Evolutionary conservation across 2,113 vertebrate species (phyloP).

Genomic region (Lampris megalopsis): DNA sequence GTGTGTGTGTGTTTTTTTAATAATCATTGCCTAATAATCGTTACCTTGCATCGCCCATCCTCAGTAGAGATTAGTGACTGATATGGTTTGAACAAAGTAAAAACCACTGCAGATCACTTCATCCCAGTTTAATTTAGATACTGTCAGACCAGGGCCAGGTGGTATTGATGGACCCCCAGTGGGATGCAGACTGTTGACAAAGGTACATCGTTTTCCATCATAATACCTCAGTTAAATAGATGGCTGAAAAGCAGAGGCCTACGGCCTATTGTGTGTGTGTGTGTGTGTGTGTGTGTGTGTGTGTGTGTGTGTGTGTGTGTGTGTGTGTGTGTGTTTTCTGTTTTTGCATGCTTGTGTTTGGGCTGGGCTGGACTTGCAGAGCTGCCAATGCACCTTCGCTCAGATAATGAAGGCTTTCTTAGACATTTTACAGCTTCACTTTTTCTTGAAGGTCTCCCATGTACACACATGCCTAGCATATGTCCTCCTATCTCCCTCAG

Average conservation of each 20-base stretch:
- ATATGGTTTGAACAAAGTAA: background rate
- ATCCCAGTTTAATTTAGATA: no score
- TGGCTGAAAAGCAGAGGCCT: background rate
- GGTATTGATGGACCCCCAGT: background rate
- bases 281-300: no score
- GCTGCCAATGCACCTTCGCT: conserved; percentile 11
- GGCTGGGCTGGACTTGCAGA: conserved; percentile 31
- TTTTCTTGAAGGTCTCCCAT: conserved; percentile 59
- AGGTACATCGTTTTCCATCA: background rate
- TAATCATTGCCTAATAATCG: no score
- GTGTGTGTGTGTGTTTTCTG: conserved; percentile 8
- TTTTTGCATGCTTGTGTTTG: background rate
- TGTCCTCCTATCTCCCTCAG: conserved; percentile 52
- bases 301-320: background rate
- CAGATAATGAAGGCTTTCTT: conserved; percentile 33
- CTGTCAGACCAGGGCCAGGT: background rate
- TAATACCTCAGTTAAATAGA: background rate
- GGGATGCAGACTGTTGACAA: background rate
- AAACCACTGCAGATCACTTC: no score
- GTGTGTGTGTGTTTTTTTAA: background rate
- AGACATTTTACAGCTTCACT: conserved; percentile 49
- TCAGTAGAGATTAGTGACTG: no score
- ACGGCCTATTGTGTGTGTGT: no score
- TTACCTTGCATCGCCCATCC: background rate
- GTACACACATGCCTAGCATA: conserved; percentile 72